Percentiles rank a stretch among this genome's conserved stretches.
phyloP scores from a whole-genome alignment of 2,797 vertebrate species.

The Craterocephalus amniculus region DNA sequence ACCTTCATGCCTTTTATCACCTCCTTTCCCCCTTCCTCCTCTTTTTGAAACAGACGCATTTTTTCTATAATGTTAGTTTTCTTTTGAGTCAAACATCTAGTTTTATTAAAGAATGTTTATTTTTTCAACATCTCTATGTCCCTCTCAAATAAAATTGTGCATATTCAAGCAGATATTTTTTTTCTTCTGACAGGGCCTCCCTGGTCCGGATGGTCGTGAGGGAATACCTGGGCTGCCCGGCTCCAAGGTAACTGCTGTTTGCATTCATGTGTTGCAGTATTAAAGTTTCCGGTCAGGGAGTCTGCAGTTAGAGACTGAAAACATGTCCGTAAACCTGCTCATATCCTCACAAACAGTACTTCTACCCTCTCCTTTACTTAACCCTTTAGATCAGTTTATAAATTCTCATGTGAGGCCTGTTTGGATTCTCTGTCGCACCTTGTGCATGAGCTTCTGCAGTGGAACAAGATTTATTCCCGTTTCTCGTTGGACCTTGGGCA shows the following conservation, averaged over 20 bases:
- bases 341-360: neutral
- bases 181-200: slow-evolving; percentile 83
- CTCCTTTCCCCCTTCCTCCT: neutral
- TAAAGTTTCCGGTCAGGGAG: neutral
- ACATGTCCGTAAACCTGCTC: neutral
- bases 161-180: neutral
- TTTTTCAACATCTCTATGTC: too few species aligned
- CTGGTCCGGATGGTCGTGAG: slow-evolving; percentile 90
- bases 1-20: neutral
- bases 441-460: too few species aligned
- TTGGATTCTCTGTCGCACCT: too few species aligned
- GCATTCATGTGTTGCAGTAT: neutral
- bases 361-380: too few species aligned
- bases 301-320: neutral
- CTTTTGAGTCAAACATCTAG: neutral
- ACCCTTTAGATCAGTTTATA: too few species aligned
- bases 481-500: too few species aligned
- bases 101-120: neutral
- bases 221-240: slow-evolving; percentile 95
- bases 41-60: neutral
- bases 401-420: too few species aligned
- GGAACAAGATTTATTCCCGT: too few species aligned
- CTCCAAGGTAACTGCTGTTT: slow-evolving; percentile 81
- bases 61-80: neutral
- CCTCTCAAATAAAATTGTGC: neutral